Conservation (phyloP, 1,140 invertebrate species). For the Apis laboriosa region DNA sequence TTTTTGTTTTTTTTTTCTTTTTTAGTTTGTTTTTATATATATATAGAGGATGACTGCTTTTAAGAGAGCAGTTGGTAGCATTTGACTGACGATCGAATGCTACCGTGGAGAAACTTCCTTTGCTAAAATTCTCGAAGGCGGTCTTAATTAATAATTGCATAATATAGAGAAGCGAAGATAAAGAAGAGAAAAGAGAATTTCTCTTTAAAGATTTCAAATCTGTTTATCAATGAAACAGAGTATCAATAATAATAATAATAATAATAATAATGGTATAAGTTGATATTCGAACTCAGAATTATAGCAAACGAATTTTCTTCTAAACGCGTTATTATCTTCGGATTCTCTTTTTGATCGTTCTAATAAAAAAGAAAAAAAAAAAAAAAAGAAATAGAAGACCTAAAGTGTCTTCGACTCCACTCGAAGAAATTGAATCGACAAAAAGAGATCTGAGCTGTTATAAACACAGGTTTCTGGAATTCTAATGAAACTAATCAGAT, state of each 20-base stretch:
- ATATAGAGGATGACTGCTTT: background rate
- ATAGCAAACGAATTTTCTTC: background rate
- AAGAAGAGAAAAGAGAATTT: background rate
- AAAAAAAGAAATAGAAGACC: background rate
- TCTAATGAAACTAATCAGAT: background rate
- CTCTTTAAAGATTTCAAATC: background rate
- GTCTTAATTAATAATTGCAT: background rate
- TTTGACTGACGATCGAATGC: background rate
- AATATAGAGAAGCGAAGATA: no score
- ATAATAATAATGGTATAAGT: no score
- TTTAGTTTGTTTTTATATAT: constrained; percentile 7
- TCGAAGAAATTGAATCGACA: background rate
- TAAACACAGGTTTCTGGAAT: background rate
- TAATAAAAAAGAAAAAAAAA: background rate
- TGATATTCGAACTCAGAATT: background rate
- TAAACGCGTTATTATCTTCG: background rate
- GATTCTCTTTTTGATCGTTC: background rate
- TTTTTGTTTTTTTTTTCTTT: constrained; percentile 28
- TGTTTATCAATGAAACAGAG: no score
- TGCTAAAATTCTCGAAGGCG: background rate
- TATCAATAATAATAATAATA: background rate
- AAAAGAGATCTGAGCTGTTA: background rate
- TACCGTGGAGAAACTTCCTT: background rate
- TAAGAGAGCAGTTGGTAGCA: background rate
- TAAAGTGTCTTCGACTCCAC: background rate